phyloP scores from a whole-genome alignment of 1,140 invertebrate species.

The Ceratina australensis region DNA sequence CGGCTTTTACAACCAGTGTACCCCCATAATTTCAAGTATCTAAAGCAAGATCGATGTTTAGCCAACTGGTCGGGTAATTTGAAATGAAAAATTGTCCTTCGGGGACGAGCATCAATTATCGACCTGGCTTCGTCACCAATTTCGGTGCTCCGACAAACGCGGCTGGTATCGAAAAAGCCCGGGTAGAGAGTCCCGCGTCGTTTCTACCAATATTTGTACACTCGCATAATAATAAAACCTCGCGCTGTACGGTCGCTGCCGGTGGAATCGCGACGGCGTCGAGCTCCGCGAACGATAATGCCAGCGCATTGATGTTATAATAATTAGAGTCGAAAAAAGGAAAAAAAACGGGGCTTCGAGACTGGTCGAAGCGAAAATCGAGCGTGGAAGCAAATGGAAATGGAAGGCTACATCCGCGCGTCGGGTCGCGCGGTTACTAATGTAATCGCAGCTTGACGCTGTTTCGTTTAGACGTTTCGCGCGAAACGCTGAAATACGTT shows the following conservation, averaged over 20 bases:
- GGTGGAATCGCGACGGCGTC: background rate
- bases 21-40: too few species aligned
- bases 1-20: background rate
- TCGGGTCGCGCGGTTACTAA: background rate
- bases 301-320: constrained; percentile 22
- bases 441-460: background rate
- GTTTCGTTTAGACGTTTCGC: background rate
- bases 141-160: constrained; percentile 10
- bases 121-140: background rate
- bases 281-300: background rate
- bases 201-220: constrained; percentile 26
- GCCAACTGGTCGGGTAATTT: background rate
- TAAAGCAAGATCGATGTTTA: too few species aligned
- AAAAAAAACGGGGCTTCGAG: background rate
- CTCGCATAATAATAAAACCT: constrained; percentile 8
- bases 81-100: background rate
- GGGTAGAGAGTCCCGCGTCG: too few species aligned
- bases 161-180: background rate
- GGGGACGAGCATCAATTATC: background rate
- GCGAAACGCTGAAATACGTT: background rate
- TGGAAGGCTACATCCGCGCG: background rate
- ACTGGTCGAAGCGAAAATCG: background rate
- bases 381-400: background rate
- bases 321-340: constrained; percentile 41
- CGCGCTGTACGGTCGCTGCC: background rate